Evolutionary conservation across 1,140 invertebrate genomes (phyloP), one percentile per base, ranked within the genome.

Genomic region (Zaprionus capensis): DNA sequence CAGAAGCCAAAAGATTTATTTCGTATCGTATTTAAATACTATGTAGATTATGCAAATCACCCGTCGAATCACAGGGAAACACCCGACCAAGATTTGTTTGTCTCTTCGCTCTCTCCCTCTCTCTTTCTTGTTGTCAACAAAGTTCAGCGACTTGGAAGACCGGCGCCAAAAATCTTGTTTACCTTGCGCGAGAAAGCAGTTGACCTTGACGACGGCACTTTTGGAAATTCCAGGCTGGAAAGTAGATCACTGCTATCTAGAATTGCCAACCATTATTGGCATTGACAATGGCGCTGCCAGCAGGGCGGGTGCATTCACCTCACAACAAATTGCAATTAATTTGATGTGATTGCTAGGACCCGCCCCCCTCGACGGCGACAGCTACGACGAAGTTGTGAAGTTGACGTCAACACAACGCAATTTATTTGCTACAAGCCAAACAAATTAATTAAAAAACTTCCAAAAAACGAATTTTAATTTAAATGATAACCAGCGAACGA

Each of bases 91-190:
- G 44, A 69, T 81, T 2, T 56, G 36, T 20, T 46, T 57, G 53
- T 64, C 6, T 67, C 41, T 24, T 24, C 46, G n/a, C 46, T 49
- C 46, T 22, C 46, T 51, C 46, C 15, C 20, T 22, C 46, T 22
- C 20, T 20, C 20, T 71, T 59, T 55, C 53, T 67, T 85, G 56
- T 76, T 79, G 64, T 66, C 61, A 72, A 75, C 64, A 82, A 82
- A 87, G 82, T 82, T 86, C 80, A 85, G 82, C 82, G 76, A 49
- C 80, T 80, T 57, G 28, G 31, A 38, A 57, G 56, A 55, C 71
- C 90, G 86, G 86, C 85, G 85, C 85, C 86, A 82, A 46, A 67
- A 72, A 91, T 85, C 72, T 90, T 81, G 85, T 88, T 90, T 90
- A 77, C 85, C 85, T 90, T 90, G 85, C 31, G 11, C 68, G 86